Evolutionary conservation across 2,888 invertebrate genomes (phyloP), one percentile per base, ranked within the genome.

Genomic region (Megaustenia siamemsis): DNA sequence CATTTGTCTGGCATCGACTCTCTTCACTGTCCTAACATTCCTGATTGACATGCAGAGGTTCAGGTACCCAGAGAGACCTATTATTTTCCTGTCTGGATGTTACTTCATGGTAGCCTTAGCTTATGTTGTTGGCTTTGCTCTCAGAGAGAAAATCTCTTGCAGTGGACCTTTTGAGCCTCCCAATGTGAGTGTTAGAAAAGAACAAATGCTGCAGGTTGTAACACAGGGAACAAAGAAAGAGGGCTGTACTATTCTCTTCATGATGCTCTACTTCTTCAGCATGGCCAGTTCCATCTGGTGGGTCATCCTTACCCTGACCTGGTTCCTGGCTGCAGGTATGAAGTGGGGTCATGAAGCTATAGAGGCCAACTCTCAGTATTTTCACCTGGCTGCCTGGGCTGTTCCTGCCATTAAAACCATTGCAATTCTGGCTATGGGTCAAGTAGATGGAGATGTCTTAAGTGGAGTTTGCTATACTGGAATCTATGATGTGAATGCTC

Each of bases 281-380:
- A 98, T 98, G 97, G 98, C 98, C 45, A 97, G 97, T 73, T 97
- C 97, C 93, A 97, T 98, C 92, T 98, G 99, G 98, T 99, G 98
- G 98, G 98, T 98, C 82, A 96, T 98, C 90, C 95, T 99, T 92
- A 98, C 98, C 32, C 95, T 99, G 87, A 98, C 98, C 83, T 99
- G 98, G 98, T 98, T 98, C 94, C 95, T 99, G 92, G 98, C 98
- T 68, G 98, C 98, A 86, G 98, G 98, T 53, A 95, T 98, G 85
- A 98, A 98, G 95, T 99, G 98, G 98, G 98, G 98, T 73, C 98
- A 98, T 94, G 99, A 99, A 95, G 98, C 98, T 63, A 98, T 99
- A 92, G 98, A 98, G 95, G 97, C 98, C 82, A 97, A 98, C 94
- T 98, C 98, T 21, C 98, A 98, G 94, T 98, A 98, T 94, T 99